Percentiles rank a stretch among this genome's conserved stretches.
These are phyloP conservation scores for Melanogrammus aeglefinus DNA, from an alignment of 2,797 vertebrate species.

Conservation along the genomic window DNA sequence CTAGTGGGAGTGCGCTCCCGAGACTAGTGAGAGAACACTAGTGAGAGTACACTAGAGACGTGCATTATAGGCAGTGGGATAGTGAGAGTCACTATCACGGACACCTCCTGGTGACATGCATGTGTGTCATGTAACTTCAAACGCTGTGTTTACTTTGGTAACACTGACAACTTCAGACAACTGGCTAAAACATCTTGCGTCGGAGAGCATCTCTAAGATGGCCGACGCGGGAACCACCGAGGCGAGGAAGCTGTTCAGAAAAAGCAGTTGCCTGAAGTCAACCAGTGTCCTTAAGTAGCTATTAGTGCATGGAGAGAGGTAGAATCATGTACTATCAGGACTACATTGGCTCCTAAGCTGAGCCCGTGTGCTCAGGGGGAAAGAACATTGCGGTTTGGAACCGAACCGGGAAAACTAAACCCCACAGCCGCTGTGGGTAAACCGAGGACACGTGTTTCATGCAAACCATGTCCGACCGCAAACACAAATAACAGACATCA, in stretches of 20 bases:
- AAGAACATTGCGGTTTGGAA: background rate
- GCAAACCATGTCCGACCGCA: background rate
- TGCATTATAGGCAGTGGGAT: too few relatives aligned
- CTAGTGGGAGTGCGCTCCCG: too few relatives aligned
- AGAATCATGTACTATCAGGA: background rate
- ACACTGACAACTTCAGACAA: too few relatives aligned
- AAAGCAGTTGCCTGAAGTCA: background rate
- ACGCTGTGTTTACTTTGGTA: too few relatives aligned
- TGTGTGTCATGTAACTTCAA: too few relatives aligned
- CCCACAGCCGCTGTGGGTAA: too few relatives aligned
- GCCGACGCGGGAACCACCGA: background rate
- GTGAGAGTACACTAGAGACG: too few relatives aligned
- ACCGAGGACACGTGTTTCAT: too few relatives aligned
- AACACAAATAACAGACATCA: background rate
- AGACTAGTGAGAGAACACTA: too few relatives aligned
- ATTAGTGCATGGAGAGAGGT: background rate
- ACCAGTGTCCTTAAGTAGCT: background rate
- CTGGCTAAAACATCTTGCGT: too few relatives aligned
- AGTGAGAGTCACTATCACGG: too few relatives aligned
- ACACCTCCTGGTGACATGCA: background rate
- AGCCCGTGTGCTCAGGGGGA: background rate
- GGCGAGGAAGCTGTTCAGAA: background rate
- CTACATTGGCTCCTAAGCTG: background rate
- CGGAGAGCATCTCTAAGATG: background rate
- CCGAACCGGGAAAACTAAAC: background rate